Evolutionary conservation across 2,113 vertebrate species (phyloP).

Genomic region (Saguinus imperator): DNA sequence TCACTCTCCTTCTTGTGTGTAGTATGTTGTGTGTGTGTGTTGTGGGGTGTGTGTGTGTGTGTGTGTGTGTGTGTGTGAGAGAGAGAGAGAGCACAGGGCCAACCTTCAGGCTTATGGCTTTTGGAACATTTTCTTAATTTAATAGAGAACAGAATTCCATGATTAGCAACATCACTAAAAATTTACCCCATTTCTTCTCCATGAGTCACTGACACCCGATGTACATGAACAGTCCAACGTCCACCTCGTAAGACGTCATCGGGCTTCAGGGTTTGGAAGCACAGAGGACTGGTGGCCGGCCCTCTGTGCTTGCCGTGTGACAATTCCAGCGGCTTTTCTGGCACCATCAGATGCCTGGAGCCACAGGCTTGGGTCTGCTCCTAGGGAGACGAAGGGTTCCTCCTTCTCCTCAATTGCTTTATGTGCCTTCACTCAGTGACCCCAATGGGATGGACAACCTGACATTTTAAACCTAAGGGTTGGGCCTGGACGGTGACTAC

Average conservation of each 20-base stretch:
- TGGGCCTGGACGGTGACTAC: slow-evolving; percentile 74
- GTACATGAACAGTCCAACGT: slow-evolving; percentile 64
- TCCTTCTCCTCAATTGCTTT: slow-evolving; percentile 63
- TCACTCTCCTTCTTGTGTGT: slow-evolving; percentile 43
- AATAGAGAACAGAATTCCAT: slow-evolving; percentile 80
- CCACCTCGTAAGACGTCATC: slow-evolving; percentile 24
- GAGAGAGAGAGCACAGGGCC: slow-evolving; percentile 72
- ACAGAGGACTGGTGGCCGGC: not conserved
- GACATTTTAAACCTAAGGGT: slow-evolving; percentile 72
- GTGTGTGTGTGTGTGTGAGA: not conserved
- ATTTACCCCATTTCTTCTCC: slow-evolving; percentile 62
- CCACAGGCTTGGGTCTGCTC: slow-evolving; percentile 58
- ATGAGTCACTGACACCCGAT: slow-evolving; percentile 73
- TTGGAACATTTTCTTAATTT: slow-evolving; percentile 81
- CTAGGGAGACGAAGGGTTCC: not conserved
- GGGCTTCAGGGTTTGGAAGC: slow-evolving; percentile 68
- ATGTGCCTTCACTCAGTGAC: slow-evolving; percentile 53
- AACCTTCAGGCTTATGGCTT: slow-evolving; percentile 90
- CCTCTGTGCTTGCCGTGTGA: slow-evolving; percentile 53
- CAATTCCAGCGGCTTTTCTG: slow-evolving; percentile 69
- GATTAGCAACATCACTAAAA: slow-evolving; percentile 74
- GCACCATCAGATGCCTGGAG: slow-evolving; percentile 67
- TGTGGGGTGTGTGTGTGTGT: not conserved
- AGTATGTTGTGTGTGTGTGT: not conserved
- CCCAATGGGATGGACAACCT: slow-evolving; percentile 64